These are phyloP conservation scores for Eilema caniola DNA, from an alignment of 2,888 invertebrate species.

Conservation along the genomic window DNA sequence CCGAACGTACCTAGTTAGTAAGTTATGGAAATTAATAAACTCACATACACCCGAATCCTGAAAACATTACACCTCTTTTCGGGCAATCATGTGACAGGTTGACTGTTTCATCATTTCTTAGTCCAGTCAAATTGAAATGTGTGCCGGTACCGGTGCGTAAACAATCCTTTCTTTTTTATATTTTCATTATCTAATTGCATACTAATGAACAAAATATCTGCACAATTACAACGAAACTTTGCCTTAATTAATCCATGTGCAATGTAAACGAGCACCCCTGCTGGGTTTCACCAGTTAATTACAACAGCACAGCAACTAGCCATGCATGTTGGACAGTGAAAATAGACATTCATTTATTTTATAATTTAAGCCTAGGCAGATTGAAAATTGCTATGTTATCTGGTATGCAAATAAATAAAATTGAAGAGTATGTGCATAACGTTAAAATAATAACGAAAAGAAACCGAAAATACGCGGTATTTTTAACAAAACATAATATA, in stretches of 20 bases:
- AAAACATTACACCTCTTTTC: not conserved
- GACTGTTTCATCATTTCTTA: not conserved
- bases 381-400: too few species aligned
- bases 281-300: slow-evolving; percentile 4
- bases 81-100: not conserved
- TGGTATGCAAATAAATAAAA: not conserved
- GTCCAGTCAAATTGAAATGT: not conserved
- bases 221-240: not conserved
- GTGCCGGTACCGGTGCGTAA: not conserved
- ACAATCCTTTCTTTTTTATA: not conserved
- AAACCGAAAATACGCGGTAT: too few species aligned
- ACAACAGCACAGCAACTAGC: not conserved
- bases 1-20: too few species aligned
- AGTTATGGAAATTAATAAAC: too few species aligned
- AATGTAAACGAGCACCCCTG: not conserved
- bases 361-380: not conserved
- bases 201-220: not conserved
- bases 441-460: too few species aligned
- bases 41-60: not conserved
- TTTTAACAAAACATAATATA: too few species aligned
- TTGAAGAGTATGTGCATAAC: too few species aligned
- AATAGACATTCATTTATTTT: not conserved
- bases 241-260: not conserved
- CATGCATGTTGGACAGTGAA: slow-evolving; percentile 1
- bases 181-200: not conserved